These are phyloP conservation scores for Pocillopora grandis DNA, from an alignment of 92 coral and sea anemone genomes.

Conservation along the genomic window DNA sequence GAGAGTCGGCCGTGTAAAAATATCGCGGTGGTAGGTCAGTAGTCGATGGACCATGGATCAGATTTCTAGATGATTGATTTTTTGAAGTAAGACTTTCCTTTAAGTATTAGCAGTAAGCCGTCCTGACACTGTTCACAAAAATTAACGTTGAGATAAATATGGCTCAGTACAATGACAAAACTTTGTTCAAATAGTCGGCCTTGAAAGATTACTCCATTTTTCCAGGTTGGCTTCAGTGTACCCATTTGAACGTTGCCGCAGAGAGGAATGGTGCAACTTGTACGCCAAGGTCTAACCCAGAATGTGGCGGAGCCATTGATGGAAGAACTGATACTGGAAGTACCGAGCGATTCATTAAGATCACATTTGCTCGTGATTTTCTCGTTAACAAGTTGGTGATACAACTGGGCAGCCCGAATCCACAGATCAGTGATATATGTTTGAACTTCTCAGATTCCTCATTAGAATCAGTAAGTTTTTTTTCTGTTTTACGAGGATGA, in stretches of 20 bases:
- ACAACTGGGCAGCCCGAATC: slow-evolving; percentile 6
- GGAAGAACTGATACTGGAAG: neutral
- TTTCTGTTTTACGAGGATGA: neutral
- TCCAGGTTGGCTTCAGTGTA: slow-evolving; percentile 33
- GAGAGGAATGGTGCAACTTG: slow-evolving; percentile 7
- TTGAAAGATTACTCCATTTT: neutral
- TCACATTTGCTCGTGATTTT: neutral
- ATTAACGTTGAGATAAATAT: too few species aligned
- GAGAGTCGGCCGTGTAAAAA: too few species aligned
- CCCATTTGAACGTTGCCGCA: slow-evolving; percentile 20
- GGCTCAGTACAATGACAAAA: too few species aligned
- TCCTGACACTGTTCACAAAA: too few species aligned
- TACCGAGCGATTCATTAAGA: neutral
- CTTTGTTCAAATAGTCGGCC: too few species aligned
- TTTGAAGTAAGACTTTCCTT: too few species aligned
- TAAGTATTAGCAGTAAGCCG: too few species aligned
- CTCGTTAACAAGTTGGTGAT: slow-evolving; percentile 20
- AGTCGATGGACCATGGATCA: too few species aligned
- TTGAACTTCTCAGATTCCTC: slow-evolving; percentile 18
- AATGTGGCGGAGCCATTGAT: slow-evolving; percentile 8
- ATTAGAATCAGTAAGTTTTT: slow-evolving; percentile 1
- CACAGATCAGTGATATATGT: slow-evolving; percentile 11
- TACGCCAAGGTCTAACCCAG: neutral
- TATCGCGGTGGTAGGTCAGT: too few species aligned
- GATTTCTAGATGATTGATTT: too few species aligned